Conservation (phyloP, 2,888 invertebrate species). For the Drosophila limbata region DNA sequence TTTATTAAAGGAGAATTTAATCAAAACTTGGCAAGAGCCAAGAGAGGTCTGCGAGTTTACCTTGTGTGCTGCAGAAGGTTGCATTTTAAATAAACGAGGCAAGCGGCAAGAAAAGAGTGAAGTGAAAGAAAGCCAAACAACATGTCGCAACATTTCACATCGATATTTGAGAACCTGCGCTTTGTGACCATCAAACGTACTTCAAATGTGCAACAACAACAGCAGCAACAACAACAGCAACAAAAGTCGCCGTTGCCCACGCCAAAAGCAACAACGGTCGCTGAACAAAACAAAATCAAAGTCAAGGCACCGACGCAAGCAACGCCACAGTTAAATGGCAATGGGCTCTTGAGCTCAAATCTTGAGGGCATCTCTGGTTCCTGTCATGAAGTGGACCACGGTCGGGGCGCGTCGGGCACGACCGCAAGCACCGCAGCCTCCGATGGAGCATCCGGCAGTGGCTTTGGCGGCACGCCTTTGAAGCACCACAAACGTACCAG, state of each 20-base stretch:
- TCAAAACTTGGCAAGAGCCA: constrained; percentile 60
- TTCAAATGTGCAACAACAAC: constrained; percentile 66
- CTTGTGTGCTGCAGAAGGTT: constrained; percentile 55
- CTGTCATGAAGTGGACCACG: constrained; percentile 63
- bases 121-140: constrained; percentile 56
- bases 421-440: constrained; percentile 17
- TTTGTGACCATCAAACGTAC: constrained; percentile 81
- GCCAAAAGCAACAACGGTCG: constrained; percentile 33
- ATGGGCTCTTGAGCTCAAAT: constrained; percentile 65
- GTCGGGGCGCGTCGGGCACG: constrained; percentile 32
- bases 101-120: constrained; percentile 35
- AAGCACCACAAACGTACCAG: constrained; percentile 72
- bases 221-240: constrained; percentile 48
- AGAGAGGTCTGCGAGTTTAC: constrained; percentile 58
- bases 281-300: constrained; percentile 68
- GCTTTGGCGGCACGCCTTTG: constrained; percentile 62
- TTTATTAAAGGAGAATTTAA: constrained; percentile 64
- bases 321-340: constrained; percentile 65
- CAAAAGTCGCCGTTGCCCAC: constrained; percentile 55
- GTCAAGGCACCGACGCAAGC: constrained; percentile 55
- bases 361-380: constrained; percentile 42
- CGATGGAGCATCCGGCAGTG: constrained; percentile 32
- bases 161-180: constrained; percentile 84
- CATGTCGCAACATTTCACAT: constrained; percentile 85
- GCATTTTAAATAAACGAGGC: constrained; percentile 70